These are phyloP conservation scores for Mallotus villosus DNA, from an alignment of 2,797 vertebrate genomes.

Conservation along the genomic window DNA sequence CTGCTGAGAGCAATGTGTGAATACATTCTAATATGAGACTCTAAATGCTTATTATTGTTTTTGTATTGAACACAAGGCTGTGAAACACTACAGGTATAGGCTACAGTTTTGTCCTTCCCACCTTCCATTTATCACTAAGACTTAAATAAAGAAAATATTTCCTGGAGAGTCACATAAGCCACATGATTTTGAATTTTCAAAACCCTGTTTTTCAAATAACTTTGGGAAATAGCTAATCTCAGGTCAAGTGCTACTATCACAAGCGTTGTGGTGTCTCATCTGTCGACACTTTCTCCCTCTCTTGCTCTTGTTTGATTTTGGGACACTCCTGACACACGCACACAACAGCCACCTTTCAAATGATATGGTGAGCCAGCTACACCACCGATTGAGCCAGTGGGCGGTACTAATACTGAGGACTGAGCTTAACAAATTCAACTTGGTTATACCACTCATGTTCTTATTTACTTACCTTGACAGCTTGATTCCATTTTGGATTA, in stretches of 20 bases:
- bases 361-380: too few relatives aligned
- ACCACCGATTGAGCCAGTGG: too few relatives aligned
- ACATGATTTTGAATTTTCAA: slow-evolving; percentile 17
- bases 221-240: not conserved
- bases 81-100: slow-evolving; percentile 55
- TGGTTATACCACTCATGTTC: too few relatives aligned
- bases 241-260: too few relatives aligned
- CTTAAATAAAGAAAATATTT: slow-evolving; percentile 53
- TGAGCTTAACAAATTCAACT: too few relatives aligned
- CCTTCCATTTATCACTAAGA: slow-evolving; percentile 62
- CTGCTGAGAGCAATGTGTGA: slow-evolving; percentile 25
- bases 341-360: too few relatives aligned
- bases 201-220: not conserved
- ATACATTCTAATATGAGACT: slow-evolving; percentile 49
- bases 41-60: slow-evolving; percentile 55
- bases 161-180: slow-evolving; percentile 53
- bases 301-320: not conserved
- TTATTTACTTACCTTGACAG: too few relatives aligned
- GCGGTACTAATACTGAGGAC: too few relatives aligned
- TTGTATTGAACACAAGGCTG: slow-evolving; percentile 50
- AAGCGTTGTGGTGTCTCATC: not conserved
- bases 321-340: too few relatives aligned
- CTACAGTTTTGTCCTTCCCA: slow-evolving; percentile 39
- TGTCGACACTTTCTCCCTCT: not conserved
- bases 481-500: too few relatives aligned